Percentiles rank a stretch among this genome's conserved stretches.
These are phyloP conservation scores for Clarias laeviceps DNA, from an alignment of 2,797 vertebrate species.

Conservation along the genomic window DNA sequence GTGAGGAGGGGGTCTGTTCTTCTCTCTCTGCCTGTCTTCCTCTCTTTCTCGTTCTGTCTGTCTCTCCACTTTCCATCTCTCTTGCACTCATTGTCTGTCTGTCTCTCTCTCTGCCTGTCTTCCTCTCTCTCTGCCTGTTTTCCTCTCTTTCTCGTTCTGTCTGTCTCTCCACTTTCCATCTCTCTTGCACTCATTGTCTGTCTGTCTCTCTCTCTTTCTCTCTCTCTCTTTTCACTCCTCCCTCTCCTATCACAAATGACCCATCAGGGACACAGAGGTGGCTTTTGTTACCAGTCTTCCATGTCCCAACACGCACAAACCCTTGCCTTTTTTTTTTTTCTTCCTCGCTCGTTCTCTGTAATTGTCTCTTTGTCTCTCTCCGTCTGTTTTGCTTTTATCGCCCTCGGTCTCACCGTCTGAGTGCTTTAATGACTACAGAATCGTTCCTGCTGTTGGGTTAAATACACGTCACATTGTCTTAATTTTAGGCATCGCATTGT, in stretches of 20 bases:
- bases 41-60: constrained; percentile 60
- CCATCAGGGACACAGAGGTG: constrained; percentile 38
- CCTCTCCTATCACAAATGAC: constrained; percentile 23
- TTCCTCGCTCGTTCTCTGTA: constrained; percentile 14
- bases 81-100: background rate
- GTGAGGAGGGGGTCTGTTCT: constrained; percentile 53
- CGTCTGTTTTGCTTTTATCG: constrained; percentile 10
- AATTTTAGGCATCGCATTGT: background rate
- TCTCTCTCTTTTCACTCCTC: constrained; percentile 35
- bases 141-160: too few species aligned
- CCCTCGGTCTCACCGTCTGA: background rate
- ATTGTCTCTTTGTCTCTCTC: constrained; percentile 17
- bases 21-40: constrained; percentile 50
- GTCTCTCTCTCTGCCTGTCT: too few species aligned
- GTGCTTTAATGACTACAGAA: background rate
- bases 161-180: too few species aligned
- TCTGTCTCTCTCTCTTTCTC: background rate
- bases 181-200: constrained; percentile 45
- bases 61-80: constrained; percentile 56
- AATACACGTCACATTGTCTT: background rate
- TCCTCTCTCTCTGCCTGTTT: background rate
- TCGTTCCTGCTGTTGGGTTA: background rate
- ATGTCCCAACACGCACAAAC: constrained; percentile 1
- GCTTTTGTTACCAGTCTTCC: constrained; percentile 40
- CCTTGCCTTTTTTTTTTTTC: background rate